Evolutionary conservation across 2,113 vertebrate species (phyloP).

Genomic region (Rousettus leschenaultii): DNA sequence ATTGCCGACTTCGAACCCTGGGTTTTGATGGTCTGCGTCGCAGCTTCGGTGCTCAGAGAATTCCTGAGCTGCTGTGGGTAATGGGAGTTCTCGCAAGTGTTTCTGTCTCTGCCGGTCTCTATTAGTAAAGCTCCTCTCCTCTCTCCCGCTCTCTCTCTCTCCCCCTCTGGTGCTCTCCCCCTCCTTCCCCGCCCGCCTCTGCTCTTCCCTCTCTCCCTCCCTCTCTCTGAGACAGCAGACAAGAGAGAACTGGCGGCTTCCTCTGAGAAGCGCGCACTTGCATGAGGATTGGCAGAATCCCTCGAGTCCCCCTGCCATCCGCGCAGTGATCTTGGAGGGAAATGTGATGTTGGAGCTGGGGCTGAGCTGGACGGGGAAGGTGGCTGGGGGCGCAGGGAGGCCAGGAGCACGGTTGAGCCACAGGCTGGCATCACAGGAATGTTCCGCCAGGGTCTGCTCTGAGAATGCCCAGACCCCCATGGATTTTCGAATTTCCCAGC

Average conservation of each 20-base stretch:
- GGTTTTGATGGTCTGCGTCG: constrained; percentile 47
- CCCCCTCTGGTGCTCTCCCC: neutral
- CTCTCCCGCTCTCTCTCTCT: neutral
- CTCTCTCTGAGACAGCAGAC: constrained; percentile 13
- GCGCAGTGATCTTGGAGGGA: constrained; percentile 37
- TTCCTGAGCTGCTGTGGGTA: constrained; percentile 66
- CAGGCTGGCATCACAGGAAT: constrained; percentile 21
- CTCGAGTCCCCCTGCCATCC: neutral
- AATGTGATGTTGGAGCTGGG: constrained; percentile 40
- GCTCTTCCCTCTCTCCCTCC: constrained; percentile 21
- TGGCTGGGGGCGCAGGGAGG: neutral
- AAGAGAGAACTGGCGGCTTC: constrained; percentile 61
- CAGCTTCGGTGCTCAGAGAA: constrained; percentile 53
- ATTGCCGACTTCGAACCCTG: constrained; percentile 43
- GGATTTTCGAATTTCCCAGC: constrained; percentile 60
- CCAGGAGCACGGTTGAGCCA: neutral
- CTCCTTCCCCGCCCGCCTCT: neutral
- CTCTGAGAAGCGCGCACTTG: constrained; percentile 56
- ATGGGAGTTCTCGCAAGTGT: constrained; percentile 59
- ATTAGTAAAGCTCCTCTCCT: neutral
- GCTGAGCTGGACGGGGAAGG: constrained; percentile 26
- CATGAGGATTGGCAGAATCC: constrained; percentile 54
- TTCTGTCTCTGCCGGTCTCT: constrained; percentile 51
- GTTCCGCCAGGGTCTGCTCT: constrained; percentile 22
- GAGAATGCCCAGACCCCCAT: constrained; percentile 45